Conservation (phyloP, 2,888 invertebrate species). For the Nipponacmea schrenckii region DNA sequence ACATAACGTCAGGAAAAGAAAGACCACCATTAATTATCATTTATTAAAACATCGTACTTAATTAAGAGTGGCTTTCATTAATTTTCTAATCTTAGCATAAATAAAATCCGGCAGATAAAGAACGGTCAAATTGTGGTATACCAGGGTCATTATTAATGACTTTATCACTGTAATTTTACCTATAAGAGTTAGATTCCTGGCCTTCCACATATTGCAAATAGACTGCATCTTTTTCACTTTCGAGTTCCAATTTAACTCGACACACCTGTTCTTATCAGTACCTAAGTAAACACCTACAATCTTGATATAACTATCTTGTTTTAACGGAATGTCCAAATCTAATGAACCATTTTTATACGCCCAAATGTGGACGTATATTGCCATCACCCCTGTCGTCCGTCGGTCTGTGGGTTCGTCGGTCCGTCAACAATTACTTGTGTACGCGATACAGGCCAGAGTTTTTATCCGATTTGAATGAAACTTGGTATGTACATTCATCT, state of each 20-base stretch:
- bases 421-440: no score
- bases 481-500: no score
- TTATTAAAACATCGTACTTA: not conserved
- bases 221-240: not conserved
- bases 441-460: no score
- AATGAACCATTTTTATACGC: no score
- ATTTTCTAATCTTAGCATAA: not conserved
- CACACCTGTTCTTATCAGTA: not conserved
- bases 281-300: not conserved
- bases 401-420: no score
- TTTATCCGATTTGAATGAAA: no score
- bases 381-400: no score
- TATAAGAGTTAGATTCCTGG: not conserved
- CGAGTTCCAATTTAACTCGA: not conserved
- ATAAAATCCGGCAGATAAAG: not conserved
- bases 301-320: not conserved
- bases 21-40: not conserved
- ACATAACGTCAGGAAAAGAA: not conserved
- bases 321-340: not conserved
- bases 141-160: not conserved
- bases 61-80: not conserved
- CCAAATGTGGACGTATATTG: no score
- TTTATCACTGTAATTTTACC: not conserved
- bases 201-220: not conserved
- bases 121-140: not conserved